Evolutionary conservation across 1,140 invertebrate genomes (phyloP), one percentile per base, ranked within the genome.

Genomic region (Paracyclopina nana): DNA sequence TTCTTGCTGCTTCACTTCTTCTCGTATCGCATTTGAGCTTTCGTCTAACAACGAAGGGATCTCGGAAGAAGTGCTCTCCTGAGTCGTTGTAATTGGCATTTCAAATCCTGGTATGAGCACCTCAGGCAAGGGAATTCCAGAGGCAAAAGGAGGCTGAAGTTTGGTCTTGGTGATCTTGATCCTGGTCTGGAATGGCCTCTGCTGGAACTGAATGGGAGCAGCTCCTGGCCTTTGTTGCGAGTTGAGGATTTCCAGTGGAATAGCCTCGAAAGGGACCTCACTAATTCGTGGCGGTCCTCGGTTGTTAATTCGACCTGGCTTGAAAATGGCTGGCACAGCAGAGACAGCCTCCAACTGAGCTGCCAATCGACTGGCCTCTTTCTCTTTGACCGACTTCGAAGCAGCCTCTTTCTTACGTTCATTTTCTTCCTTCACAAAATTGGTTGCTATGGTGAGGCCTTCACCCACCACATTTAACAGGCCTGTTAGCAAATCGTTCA

Each of bases 211-310:
- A n/a, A 26, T 0, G 66, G 65, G 56, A 62, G 64, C 60, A 65
- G 64, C 12, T 9, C 6, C 22, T 8, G 69, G 67, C 1, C 70
- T 66, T 6, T 73, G 70, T n/a, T 38, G 34, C 16, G 53, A 42
- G 12, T 14, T 12, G n/a, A 50, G 38, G 14, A 64, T 60, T 57
- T 82, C 78, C 52, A 80, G 76, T 49, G 82, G 76, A 12, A 74
- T 66, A 1, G 72, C 74, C 26, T 80, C 57, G 1, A 72, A 69
- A 14, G 78, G 76, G 2, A 78, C 66, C 57, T 84, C 80, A 0
- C 78, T 74, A 45, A 83, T 79, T 44, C 79, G 70, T 0, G 82
- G 82, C 0, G 84, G 84, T 1, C 83, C 84, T 41, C 85, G 67
- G 60, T 88, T 86, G 58, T 91, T 91, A 28, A 88, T 88, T 53